Conservation (phyloP, 1,140 invertebrate species). For the Metopolophium dirhodum region DNA sequence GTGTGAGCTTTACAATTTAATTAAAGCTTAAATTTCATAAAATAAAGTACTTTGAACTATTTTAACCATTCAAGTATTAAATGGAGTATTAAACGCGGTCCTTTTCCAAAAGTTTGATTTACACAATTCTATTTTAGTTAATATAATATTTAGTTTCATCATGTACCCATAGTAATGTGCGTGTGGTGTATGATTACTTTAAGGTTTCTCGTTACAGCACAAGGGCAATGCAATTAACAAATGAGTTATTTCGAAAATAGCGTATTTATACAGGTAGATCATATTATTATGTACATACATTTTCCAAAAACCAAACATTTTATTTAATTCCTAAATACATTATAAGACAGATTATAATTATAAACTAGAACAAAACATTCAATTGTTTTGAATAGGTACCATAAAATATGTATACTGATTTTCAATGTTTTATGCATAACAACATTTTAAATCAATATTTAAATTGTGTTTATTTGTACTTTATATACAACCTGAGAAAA, state of each 20-base stretch:
- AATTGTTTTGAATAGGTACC: background rate
- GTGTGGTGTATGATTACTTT: constrained; percentile 31
- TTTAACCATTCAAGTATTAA: background rate
- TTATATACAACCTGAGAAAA: background rate
- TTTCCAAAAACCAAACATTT: background rate
- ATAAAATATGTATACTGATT: background rate
- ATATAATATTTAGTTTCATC: constrained; percentile 26
- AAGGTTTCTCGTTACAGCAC: constrained; percentile 20
- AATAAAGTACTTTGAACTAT: background rate
- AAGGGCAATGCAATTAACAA: background rate
- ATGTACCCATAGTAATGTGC: background rate
- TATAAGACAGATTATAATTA: background rate
- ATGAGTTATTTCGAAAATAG: background rate
- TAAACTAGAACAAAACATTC: no score
- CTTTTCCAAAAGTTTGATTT: background rate
- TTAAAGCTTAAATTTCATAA: background rate
- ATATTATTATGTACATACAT: no score
- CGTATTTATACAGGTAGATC: background rate
- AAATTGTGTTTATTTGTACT: background rate
- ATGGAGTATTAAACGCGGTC: background rate
- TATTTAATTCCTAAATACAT: background rate
- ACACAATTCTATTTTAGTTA: background rate
- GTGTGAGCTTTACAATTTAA: background rate
- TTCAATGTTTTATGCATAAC: background rate
- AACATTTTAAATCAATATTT: background rate